Conservation (phyloP, 2,888 invertebrate species). For the Eristalis tenax region DNA sequence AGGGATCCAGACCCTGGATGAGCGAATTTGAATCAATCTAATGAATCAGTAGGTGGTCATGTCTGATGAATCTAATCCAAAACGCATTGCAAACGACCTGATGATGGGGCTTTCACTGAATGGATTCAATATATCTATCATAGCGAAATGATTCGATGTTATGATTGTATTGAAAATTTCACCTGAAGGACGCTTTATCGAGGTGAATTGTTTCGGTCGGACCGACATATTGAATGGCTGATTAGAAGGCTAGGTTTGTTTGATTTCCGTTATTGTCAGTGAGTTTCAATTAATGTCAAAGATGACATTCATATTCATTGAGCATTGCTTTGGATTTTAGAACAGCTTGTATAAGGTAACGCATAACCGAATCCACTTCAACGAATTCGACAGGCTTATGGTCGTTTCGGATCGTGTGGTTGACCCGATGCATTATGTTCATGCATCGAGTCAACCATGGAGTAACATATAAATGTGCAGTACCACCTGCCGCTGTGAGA, state of each 20-base stretch:
- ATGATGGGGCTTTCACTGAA: neutral
- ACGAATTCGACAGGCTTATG: too few species aligned
- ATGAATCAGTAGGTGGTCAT: neutral
- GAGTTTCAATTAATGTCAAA: neutral
- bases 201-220: neutral
- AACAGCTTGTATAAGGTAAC: too few species aligned
- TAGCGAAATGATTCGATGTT: neutral
- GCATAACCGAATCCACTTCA: too few species aligned
- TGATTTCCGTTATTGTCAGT: neutral
- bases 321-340: too few species aligned
- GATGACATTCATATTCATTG: neutral
- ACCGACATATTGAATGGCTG: neutral
- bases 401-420: too few species aligned
- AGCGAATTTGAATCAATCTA: neutral
- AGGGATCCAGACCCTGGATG: neutral
- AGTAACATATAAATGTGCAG: too few species aligned
- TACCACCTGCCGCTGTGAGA: too few species aligned
- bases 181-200: neutral
- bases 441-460: too few species aligned
- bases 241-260: neutral
- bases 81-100: neutral
- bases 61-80: neutral
- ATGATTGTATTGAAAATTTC: neutral
- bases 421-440: too few species aligned
- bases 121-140: neutral